Base-by-base conservation (phyloP, 2,888 invertebrate species). In the Gymnocheta viridis region DNA sequence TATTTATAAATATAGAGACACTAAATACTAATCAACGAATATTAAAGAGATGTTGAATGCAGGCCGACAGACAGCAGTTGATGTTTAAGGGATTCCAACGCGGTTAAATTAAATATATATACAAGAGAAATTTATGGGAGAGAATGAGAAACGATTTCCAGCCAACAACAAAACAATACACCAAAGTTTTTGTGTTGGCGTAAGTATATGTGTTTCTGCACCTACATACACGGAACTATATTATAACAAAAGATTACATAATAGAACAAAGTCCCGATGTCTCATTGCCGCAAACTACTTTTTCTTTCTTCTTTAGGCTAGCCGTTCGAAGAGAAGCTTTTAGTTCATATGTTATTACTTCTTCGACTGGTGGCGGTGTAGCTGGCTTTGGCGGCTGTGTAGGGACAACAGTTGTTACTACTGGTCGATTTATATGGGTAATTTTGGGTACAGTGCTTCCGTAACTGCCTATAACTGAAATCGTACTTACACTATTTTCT, bases 181-280 rank as follows among this genome's bases (percentile, higher is more conserved):
- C 64, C 62, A 24, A 70, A 44, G 17, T 22, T 17, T 32, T 24
- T n/a, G n/a, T n/a, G n/a, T n/a, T n/a, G n/a, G n/a, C n/a, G n/a
- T n/a, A n/a, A n/a, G 19, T 49, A 24, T 7, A n/a, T 41, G 9
- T 35, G 17, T 29, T 24, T 29, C 0, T 47, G 24, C 38, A 49
- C 64, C 41, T 44, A 54, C 24, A 38, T n/a, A 49, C 38, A 44
- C 24, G 27, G 27, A 47, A 58, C 35, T 51, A 35, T 41, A 47
- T 44, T 38, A 70, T 41, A 77, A 62, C 56, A 66, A 79, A 27
- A 27, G 54, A 88, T 92, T 92, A 96, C 96, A 96, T 96, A 87
- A 98, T 96, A 67, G 96, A 95, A 93, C 98, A 98, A 87, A 98
- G 93, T 35, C 96, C 97, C 0, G 97, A 97, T 22, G 96, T 93